phyloP scores from a whole-genome alignment of 2,888 invertebrate species.

The Tetranychus piercei region DNA sequence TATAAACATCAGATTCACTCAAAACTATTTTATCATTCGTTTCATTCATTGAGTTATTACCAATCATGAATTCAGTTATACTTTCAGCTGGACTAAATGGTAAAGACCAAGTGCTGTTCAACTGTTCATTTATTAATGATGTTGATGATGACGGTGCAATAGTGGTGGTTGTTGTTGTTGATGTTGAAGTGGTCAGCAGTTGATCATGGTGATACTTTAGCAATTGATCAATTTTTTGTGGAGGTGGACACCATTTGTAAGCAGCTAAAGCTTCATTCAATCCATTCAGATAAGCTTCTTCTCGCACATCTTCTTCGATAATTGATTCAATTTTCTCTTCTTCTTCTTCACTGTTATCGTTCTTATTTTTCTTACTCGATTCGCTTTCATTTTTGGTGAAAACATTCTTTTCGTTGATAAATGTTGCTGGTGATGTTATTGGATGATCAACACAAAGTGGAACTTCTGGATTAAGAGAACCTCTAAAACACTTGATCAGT shows the following conservation, averaged over 20 bases:
- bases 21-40: not conserved
- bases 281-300: not conserved
- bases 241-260: constrained; percentile 15
- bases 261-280: not conserved
- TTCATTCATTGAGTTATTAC: not conserved
- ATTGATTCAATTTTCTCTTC: not conserved
- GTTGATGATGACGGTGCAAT: not conserved
- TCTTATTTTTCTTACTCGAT: not conserved
- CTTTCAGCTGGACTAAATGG: not conserved
- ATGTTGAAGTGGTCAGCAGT: not conserved
- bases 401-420: not conserved
- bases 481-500: not conserved
- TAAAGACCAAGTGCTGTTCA: not conserved
- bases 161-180: not conserved
- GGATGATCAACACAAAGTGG: not conserved
- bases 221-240: constrained; percentile 16
- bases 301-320: not conserved
- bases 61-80: not conserved
- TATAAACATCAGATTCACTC: not conserved
- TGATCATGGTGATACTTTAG: constrained; percentile 11
- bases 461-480: not conserved
- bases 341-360: not conserved
- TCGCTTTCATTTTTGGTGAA: not conserved
- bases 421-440: not conserved
- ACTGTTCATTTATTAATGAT: not conserved